Evolutionary conservation across 53 echinoderm and acorn worm species (phyloP), one percentile per base, ranked within the genome.

Genomic region (Henricia sp.): DNA sequence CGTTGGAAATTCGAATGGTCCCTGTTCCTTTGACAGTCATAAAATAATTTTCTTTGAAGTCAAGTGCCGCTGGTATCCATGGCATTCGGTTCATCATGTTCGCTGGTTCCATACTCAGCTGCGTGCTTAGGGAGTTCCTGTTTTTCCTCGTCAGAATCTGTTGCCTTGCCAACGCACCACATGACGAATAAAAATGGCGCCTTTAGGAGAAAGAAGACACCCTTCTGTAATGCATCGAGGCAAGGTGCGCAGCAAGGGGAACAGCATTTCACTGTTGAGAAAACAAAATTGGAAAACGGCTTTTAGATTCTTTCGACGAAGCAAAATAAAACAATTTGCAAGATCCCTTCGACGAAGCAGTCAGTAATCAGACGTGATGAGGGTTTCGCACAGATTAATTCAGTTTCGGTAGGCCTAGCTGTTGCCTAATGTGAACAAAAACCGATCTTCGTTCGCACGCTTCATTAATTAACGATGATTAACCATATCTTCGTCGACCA

Each of bases 211-310:
- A 56, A 69, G 50, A 84, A 14, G 11, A 89, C 0, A 4, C 75
- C 52, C 21, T 89, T 77, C 19, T 74, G 63, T 41, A 89, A 32
- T 13, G 24, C 26, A 26, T 77, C 77, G n/a, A 89, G 67, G 51
- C 85, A 85, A 3, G 90, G 90, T 17, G 69, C 90, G 68, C 90
- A 89, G 17, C 85, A 89, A 9, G 90, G 90, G 30, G 77, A 77
- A 24, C 85, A 85, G 4, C 75, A 57, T 68, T 84, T 74, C 27
- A 89, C 90, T 89, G 84, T 13, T 68, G 48, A n/a, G 24, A 44
- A 29, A 17, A 60, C 43, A 43, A 42, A 11, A 64, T n/a, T 23
- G 20, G 37, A 75, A 74, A 25, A 33, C 37, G n/a, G 13, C 37
- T 67, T 67, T 40, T 19, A 60, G 14, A 27, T 33, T 9, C 34